Base-by-base conservation (phyloP, 2,888 invertebrate genomes). In the Oegoconia quadripuncta region DNA sequence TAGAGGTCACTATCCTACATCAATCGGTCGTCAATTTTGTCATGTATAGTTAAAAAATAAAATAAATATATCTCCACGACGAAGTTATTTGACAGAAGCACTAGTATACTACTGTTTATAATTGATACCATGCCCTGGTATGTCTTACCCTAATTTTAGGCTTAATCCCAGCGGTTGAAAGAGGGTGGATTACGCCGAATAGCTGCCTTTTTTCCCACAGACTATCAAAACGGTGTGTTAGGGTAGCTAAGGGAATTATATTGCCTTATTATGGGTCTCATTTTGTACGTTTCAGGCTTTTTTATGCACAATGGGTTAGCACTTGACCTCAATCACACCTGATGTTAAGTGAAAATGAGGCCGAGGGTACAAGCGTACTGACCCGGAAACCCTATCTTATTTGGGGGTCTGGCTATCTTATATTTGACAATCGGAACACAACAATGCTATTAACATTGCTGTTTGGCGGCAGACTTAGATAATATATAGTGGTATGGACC, bases 111-210 rank as follows among this genome's bases (percentile, higher is more conserved):
- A 23, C 20, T 6, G 4, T 23, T 8, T 23, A 23, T n/a, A n/a
- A n/a, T n/a, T n/a, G n/a, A n/a, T n/a, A 27, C 27, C 11, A 27
- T 12, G 7, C 11, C 12, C n/a, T 27, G 27, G 27, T 22, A 14
- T 32, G 22, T 32, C 36, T 34, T 40, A 18, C 15, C 31, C 33
- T 15, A 42, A 44, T 46, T 49, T 42, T 44, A 46, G 42, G 46
- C 37, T 34, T 34, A 42, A 44, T 43, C 46, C 46, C 43, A 39
- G 42, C 35, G 44, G 49, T 43, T 44, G 42, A 34, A 38, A 37
- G 37, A 34, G 42, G 41, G 27, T 34, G 42, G 42, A 50, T 50
- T 46, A 50, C 38, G 27, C 26, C 30, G 29, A 22, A 42, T 34
- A 26, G 39, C 23, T 28, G 37, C 41, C 26, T 46, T 46, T 46